Conservation (phyloP, 2,797 vertebrate species). For the Pyrocephalus nanus region DNA sequence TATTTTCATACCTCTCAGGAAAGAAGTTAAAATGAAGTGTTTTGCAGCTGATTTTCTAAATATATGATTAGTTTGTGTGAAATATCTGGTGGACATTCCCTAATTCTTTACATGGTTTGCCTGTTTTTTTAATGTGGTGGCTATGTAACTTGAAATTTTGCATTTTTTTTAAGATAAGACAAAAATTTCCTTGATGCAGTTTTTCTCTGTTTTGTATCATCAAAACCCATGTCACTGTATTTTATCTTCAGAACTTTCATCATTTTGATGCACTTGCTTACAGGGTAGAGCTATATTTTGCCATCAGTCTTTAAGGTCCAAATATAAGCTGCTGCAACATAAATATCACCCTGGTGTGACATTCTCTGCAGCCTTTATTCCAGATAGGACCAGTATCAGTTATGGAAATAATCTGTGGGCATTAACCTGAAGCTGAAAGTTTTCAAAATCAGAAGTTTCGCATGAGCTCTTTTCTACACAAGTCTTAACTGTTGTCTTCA, state of each 20-base stretch:
- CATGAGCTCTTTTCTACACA: background rate
- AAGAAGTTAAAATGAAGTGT: background rate
- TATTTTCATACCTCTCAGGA: background rate
- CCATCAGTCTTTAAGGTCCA: background rate
- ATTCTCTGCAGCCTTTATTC: background rate
- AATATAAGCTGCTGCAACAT: background rate
- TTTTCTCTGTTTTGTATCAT: background rate
- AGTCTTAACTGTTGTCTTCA: background rate
- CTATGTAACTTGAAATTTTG: background rate
- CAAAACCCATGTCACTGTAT: background rate
- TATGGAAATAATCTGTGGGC: background rate
- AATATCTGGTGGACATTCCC: background rate
- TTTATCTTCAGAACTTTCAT: background rate
- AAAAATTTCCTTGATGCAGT: background rate
- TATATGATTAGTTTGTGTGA: background rate
- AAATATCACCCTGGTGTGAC: background rate
- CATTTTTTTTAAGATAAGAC: background rate
- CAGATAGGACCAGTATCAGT: background rate
- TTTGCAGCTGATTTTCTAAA: background rate
- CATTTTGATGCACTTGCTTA: background rate
- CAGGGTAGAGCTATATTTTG: background rate
- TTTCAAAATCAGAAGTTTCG: background rate
- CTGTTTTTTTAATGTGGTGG: background rate
- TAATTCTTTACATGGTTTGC: background rate
- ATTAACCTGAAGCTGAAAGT: background rate